A percentile compares a stretch with the other conserved stretches of the same genome.
phyloP scores from a whole-genome alignment of 2,797 vertebrate genomes.

The Harpagifer antarcticus region DNA sequence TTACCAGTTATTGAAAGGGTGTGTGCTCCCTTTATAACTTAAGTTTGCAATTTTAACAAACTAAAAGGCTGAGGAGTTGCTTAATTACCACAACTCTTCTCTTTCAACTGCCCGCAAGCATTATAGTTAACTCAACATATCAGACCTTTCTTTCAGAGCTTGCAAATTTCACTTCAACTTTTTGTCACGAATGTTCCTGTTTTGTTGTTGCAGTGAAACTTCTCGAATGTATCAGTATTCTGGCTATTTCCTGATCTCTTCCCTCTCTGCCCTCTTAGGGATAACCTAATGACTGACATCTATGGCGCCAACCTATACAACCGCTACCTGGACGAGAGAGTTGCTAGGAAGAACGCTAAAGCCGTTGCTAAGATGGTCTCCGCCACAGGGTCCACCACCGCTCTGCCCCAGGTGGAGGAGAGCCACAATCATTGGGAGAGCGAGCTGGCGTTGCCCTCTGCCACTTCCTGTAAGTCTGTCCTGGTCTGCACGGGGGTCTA shows the following conservation, averaged over 20 bases:
- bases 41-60: neutral
- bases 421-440: constrained; percentile 81
- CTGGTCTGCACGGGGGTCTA: constrained; percentile 94
- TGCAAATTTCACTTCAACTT: constrained; percentile 46
- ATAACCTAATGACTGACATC: constrained; percentile 95
- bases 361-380: constrained; percentile 76
- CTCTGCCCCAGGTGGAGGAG: constrained; percentile 81
- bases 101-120: neutral
- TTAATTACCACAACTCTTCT: neutral
- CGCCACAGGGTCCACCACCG: constrained; percentile 66
- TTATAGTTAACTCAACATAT: neutral
- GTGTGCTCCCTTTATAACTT: neutral
- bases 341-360: constrained; percentile 73
- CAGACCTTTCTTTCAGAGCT: neutral
- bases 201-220: constrained; percentile 2
- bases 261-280: constrained; percentile 73
- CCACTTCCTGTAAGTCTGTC: constrained; percentile 89
- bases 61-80: neutral
- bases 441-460: constrained; percentile 84
- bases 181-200: constrained; percentile 1
- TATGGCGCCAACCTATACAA: constrained; percentile 95
- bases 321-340: constrained; percentile 87
- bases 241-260: neutral
- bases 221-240: neutral
- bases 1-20: neutral